Conservation (phyloP, 2,888 invertebrate species). For the Leptinotarsa tumamoca region DNA sequence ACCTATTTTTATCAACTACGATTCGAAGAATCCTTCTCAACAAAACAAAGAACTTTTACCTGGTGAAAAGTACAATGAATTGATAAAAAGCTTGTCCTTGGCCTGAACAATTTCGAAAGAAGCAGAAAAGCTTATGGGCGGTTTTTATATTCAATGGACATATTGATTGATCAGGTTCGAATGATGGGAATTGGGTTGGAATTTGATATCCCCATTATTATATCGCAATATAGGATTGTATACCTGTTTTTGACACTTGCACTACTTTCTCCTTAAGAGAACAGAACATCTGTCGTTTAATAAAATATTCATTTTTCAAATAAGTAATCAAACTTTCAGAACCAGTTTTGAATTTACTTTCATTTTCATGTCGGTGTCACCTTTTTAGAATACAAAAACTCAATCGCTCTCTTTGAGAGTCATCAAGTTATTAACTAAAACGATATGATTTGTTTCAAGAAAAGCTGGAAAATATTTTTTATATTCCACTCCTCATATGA, state of each 20-base stretch:
- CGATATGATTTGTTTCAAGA: too few relatives aligned
- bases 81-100: conserved; percentile 22
- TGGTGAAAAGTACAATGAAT: conserved; percentile 23
- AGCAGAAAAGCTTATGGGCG: conserved; percentile 19
- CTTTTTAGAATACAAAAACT: background rate
- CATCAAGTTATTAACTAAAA: too few relatives aligned
- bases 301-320: background rate
- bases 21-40: background rate
- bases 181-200: conserved; percentile 20
- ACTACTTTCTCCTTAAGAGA: conserved; percentile 24
- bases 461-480: too few relatives aligned
- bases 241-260: conserved; percentile 28
- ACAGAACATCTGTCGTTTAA: conserved; percentile 14
- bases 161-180: conserved; percentile 28
- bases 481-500: too few relatives aligned
- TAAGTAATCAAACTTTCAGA: background rate
- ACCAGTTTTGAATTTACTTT: background rate
- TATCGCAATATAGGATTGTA: conserved; percentile 18
- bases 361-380: background rate
- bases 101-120: background rate
- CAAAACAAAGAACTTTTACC: conserved; percentile 26
- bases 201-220: conserved; percentile 26
- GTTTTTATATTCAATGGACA: conserved; percentile 14
- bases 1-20: background rate
- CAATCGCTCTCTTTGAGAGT: background rate